Evolutionary conservation across 2,888 invertebrate species (phyloP), one percentile per base, ranked within the genome.

Genomic region (Allygus modestus): DNA sequence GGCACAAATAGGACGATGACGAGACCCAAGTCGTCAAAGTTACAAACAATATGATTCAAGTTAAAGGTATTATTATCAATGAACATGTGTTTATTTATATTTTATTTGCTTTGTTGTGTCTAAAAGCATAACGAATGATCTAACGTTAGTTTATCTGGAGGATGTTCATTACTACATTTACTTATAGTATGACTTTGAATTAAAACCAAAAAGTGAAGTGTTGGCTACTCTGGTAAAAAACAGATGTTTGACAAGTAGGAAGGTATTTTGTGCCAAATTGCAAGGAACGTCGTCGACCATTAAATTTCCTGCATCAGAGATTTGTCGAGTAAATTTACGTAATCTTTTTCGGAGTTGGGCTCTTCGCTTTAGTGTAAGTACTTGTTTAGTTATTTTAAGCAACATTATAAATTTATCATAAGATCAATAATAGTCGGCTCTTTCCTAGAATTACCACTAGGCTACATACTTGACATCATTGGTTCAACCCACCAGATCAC

Each of bases 191-290:
- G 9, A 37, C 5, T 37, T 9, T 37, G 37, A 37, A 37, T 4
- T n/a, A 37, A 9, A 4, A 7, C 9, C 37, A 7, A 37, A 37
- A 4, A 37, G 37, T 9, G 9, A 46, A 9, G 17, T 46, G 51
- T 77, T 77, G 77, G 77, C n/a, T 5, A 46, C 4, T 12, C 77
- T 77, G 46, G 4, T 4, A 77, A 77, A 77, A 77, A 77, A 77
- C 77, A 77, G 26, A 77, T 51, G 77, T 46, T 51, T 77, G 77
- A 77, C 77, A 77, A 77, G 77, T 77, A 28, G 77, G 26, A 77
- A 51, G 77, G 73, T 69, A 69, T 77, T 77, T 77, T 77, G 51
- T 77, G 77, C 77, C 77, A 77, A 77, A 77, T 77, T 46, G 77
- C 28, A 73, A 51, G 77, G 77, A 51, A 77, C 77, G 77, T 77